These are phyloP conservation scores for Synergus umbraculus DNA, from an alignment of 2,888 invertebrate species.

Conservation along the genomic window DNA sequence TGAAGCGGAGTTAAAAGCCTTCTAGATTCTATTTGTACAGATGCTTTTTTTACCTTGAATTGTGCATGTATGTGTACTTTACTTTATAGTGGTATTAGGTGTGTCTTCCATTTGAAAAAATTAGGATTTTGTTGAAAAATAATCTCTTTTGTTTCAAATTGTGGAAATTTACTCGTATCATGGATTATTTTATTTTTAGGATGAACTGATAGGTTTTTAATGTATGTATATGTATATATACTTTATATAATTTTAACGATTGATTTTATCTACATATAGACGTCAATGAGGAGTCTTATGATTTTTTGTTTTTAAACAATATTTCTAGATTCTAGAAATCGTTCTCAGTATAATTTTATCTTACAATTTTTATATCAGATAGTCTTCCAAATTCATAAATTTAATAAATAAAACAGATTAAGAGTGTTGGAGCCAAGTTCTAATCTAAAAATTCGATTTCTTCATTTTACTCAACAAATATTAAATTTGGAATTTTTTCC, in stretches of 20 bases:
- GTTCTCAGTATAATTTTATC: not conserved
- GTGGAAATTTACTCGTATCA: conserved; percentile 2
- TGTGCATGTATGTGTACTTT: not conserved
- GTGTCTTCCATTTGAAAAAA: not conserved
- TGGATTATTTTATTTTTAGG: conserved; percentile 5
- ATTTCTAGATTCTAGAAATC: not conserved
- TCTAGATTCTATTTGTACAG: not conserved
- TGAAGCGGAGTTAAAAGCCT: not conserved
- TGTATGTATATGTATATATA: not conserved
- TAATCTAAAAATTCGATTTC: not conserved
- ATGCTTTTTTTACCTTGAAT: not conserved
- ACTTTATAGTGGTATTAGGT: not conserved
- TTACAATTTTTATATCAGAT: not conserved
- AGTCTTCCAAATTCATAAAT: too few species aligned
- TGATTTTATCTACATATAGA: not conserved
- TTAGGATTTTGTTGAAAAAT: not conserved
- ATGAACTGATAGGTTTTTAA: not conserved
- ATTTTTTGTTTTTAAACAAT: not conserved
- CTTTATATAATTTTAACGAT: not conserved
- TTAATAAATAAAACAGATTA: too few species aligned
- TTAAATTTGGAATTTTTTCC: too few species aligned
- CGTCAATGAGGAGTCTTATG: not conserved
- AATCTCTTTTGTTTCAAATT: not conserved
- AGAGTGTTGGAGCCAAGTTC: too few species aligned
- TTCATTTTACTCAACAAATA: not conserved